Evolutionary conservation across 2,888 invertebrate genomes (phyloP).

Genomic region (Epsilonema sp.): DNA sequence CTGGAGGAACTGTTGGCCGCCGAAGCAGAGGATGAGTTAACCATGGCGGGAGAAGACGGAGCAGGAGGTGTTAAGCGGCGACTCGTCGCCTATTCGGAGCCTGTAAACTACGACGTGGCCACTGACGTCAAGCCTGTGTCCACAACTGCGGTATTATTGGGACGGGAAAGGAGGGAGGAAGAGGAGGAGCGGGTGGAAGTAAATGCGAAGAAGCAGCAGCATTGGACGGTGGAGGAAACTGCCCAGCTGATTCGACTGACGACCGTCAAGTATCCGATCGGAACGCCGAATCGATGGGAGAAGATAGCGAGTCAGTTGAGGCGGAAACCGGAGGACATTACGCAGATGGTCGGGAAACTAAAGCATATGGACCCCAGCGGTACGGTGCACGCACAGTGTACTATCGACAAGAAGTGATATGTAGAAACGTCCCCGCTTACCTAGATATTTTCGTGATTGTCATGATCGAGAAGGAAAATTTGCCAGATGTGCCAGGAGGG

Average conservation of each 20-base stretch:
- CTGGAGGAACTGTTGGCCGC: no score
- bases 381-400: neutral
- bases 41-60: no score
- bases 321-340: conserved; percentile 50
- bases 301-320: conserved; percentile 62
- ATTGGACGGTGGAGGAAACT: conserved; percentile 48
- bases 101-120: conserved; percentile 14
- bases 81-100: conserved; percentile 1
- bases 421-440: no score
- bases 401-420: neutral
- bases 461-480: no score
- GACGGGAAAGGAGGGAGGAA: conserved; percentile 11
- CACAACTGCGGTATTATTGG: conserved; percentile 13
- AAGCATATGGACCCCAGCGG: conserved; percentile 15
- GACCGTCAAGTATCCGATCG: conserved; percentile 65
- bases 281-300: conserved; percentile 68
- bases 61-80: no score
- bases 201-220: no score
- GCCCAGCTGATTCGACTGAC: conserved; percentile 15
- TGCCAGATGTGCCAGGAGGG: no score
- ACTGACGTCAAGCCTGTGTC: conserved; percentile 14
- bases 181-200: conserved; percentile 33
- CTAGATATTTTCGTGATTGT: no score
- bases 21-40: no score
- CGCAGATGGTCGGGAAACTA: conserved; percentile 16